A percentile compares a stretch with the other conserved stretches of the same genome.
Conservation (phyloP, 2,113 vertebrate genomes). For the Thryonomys swinderianus region DNA sequence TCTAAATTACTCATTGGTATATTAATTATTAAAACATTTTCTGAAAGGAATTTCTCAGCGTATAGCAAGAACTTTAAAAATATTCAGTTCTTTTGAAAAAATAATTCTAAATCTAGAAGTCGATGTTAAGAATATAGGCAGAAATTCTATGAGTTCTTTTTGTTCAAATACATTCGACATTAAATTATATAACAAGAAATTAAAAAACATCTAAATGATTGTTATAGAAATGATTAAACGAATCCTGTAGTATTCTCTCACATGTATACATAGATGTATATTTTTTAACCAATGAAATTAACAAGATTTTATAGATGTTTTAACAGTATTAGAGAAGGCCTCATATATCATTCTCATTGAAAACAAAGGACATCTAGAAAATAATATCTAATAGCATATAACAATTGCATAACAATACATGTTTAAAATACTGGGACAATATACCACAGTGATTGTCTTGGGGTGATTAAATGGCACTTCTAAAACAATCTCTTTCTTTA, state of each 20-base stretch:
- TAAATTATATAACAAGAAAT: background rate
- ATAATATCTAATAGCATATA: background rate
- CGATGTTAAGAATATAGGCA: background rate
- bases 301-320: constrained; percentile 3
- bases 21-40: background rate
- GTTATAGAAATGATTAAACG: background rate
- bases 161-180: background rate
- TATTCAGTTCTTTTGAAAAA: constrained; percentile 28
- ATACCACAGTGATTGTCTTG: background rate
- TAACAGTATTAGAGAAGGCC: background rate
- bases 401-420: background rate
- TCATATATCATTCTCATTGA: background rate
- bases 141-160: background rate
- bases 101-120: constrained; percentile 20
- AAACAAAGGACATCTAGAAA: background rate
- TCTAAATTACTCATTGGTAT: background rate
- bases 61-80: background rate
- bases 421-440: background rate
- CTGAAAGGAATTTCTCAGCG: background rate
- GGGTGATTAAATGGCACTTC: background rate
- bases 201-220: constrained; percentile 8
- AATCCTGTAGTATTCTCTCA: background rate
- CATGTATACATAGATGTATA: background rate
- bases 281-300: constrained; percentile 8
- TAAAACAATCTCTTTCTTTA: constrained; percentile 13